Conservation (phyloP, 2,113 vertebrate species). For the Oncorhynchus keta region DNA sequence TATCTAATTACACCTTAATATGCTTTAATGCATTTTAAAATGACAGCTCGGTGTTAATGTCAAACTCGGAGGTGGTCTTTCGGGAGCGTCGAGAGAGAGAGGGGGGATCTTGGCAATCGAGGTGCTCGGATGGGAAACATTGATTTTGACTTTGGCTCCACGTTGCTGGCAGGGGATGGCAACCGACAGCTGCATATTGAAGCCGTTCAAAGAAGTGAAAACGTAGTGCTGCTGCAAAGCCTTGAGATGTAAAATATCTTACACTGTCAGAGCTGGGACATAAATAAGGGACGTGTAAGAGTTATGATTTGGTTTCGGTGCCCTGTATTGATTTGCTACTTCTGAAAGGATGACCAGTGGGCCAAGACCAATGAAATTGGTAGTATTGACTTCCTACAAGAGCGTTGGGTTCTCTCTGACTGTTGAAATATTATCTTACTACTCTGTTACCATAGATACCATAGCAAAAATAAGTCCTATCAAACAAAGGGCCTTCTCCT, state of each 20-base stretch:
- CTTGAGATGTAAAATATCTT: constrained; percentile 20
- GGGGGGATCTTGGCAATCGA: constrained; percentile 48
- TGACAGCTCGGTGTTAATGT: constrained; percentile 66
- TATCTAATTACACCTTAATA: constrained; percentile 76
- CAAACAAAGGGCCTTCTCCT: neutral
- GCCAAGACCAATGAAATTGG: constrained; percentile 52
- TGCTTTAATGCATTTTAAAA: constrained; percentile 79
- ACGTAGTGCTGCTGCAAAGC: constrained; percentile 33
- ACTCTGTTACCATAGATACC: no score
- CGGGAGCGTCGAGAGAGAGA: constrained; percentile 35
- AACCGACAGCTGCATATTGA: constrained; percentile 46
- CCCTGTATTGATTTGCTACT: constrained; percentile 56
- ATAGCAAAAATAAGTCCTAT: neutral
- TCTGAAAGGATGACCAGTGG: constrained; percentile 45
- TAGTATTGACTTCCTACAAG: constrained; percentile 35
- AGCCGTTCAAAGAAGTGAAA: constrained; percentile 39
- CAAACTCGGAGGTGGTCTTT: constrained; percentile 47
- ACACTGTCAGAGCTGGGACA: constrained; percentile 46
- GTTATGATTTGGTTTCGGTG: constrained; percentile 56
- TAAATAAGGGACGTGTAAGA: constrained; percentile 48
- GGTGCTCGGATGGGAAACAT: constrained; percentile 11
- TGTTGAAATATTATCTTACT: constrained; percentile 7
- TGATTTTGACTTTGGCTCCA: constrained; percentile 11
- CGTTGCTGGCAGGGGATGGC: constrained; percentile 24
- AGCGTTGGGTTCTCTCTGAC: constrained; percentile 14